phyloP scores from a whole-genome alignment of 2,113 vertebrate genomes.

The Podarcis cretensis region DNA sequence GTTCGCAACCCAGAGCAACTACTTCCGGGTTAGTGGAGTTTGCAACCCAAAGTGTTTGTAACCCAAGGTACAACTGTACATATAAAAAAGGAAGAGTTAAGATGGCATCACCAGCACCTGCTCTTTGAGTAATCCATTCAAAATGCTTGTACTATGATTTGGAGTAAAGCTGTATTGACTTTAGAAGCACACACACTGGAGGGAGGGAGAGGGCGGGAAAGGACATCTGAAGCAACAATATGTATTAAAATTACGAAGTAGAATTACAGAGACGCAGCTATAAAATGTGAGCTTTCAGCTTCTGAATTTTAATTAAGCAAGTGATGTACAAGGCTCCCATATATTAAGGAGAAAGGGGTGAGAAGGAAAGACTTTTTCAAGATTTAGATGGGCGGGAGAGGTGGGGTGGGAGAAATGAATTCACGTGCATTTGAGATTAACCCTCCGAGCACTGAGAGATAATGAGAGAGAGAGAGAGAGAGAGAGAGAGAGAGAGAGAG shows the following conservation, averaged over 20 bases:
- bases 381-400: background rate
- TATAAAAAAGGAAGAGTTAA: background rate
- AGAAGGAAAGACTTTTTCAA: background rate
- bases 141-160: background rate
- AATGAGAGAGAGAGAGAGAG: background rate
- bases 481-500: background rate
- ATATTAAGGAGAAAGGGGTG: background rate
- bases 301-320: constrained; percentile 17
- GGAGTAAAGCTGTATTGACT: background rate
- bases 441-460: background rate
- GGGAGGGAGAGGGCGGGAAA: no score
- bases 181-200: background rate
- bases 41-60: no score
- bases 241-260: background rate
- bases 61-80: no score
- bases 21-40: no score
- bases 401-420: background rate
- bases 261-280: background rate
- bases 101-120: background rate
- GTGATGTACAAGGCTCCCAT: background rate
- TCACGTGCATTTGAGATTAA: background rate
- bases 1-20: no score
- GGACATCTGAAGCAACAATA: background rate
- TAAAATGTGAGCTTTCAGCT: background rate
- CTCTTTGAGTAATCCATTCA: no score